Conservation (phyloP, 2,113 vertebrate genomes). For the Monopterus albus region DNA sequence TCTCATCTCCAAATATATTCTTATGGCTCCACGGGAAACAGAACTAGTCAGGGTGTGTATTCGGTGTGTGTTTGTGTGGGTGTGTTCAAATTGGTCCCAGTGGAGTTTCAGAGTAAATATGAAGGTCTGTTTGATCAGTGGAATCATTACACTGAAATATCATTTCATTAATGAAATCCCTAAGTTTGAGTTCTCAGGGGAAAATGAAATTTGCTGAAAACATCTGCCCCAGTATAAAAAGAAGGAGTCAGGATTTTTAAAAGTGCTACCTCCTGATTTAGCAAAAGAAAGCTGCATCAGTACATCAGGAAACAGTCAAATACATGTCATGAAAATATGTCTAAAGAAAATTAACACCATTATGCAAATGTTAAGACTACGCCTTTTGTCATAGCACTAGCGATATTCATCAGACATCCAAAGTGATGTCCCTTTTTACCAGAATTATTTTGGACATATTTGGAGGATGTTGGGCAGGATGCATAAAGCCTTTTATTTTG, state of each 20-base stretch:
- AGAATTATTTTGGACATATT: too few species aligned
- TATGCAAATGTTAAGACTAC: too few species aligned
- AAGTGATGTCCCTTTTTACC: too few species aligned
- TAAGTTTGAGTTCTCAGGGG: constrained; percentile 7
- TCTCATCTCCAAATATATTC: neutral
- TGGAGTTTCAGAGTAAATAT: constrained; percentile 38
- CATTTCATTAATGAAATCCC: constrained; percentile 34
- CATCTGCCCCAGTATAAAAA: constrained; percentile 26
- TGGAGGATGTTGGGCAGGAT: neutral
- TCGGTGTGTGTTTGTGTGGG: neutral
- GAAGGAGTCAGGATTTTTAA: constrained; percentile 9
- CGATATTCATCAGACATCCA: too few species aligned
- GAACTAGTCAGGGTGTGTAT: neutral
- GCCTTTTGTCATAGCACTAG: too few species aligned
- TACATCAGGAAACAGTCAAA: too few species aligned
- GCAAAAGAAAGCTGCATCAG: too few species aligned
- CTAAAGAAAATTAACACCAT: too few species aligned
- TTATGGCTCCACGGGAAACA: constrained; percentile 3
- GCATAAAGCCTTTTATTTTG: neutral
- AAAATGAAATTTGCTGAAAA: constrained; percentile 29
- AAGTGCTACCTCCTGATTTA: constrained; percentile 7
- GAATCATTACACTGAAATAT: neutral
- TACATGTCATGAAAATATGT: too few species aligned
- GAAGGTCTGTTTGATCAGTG: constrained; percentile 8
- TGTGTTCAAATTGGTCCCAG: neutral